Base-by-base conservation (phyloP, 2,888 invertebrate genomes). In the Helobdella robusta region DNA sequence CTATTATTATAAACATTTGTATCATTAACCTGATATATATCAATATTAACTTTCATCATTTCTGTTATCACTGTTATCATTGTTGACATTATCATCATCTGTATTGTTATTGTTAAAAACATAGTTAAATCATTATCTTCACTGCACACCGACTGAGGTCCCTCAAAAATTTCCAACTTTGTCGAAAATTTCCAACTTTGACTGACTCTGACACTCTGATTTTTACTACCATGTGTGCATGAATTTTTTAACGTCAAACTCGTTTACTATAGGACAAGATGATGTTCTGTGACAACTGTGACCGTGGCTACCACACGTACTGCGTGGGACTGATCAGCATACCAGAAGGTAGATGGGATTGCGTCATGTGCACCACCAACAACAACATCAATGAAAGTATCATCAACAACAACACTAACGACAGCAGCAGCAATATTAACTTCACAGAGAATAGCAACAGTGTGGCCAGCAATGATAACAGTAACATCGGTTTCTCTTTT, bases 211-310 rank as follows among this genome's bases (percentile, higher is more conserved):
- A 28, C 30, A 28, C 11, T 54, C 8, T 32, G 18, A 20, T 25
- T 54, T n/a, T n/a, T n/a, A n/a, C n/a, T n/a, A n/a, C n/a, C n/a
- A n/a, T n/a, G n/a, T n/a, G n/a, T n/a, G n/a, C n/a, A n/a, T n/a
- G n/a, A n/a, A n/a, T 58, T 25, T 58, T 28, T n/a, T n/a, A 34
- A 35, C 34, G 15, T 18, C 2, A 18, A 2, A 6, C 4, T 36
- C 20, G 15, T 35, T 3, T 8, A 46, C 20, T 6, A 23, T 73
- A 82, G 82, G 89, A 89, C 76, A 89, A 89, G 81, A 91, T 92
- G 89, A 84, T 93, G 75, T 91, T 88, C 81, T 94, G 93, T 80
- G 92, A 93, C 80, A 86, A 88, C 75, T 94, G 93, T 81, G 93
- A 93, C 82, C 84, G 92, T 76, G 92, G 92, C 32, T 91, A 88